Evolutionary conservation across 2,113 vertebrate species (phyloP), one percentile per base, ranked within the genome.

Genomic region (Pseudopipra pipra): DNA sequence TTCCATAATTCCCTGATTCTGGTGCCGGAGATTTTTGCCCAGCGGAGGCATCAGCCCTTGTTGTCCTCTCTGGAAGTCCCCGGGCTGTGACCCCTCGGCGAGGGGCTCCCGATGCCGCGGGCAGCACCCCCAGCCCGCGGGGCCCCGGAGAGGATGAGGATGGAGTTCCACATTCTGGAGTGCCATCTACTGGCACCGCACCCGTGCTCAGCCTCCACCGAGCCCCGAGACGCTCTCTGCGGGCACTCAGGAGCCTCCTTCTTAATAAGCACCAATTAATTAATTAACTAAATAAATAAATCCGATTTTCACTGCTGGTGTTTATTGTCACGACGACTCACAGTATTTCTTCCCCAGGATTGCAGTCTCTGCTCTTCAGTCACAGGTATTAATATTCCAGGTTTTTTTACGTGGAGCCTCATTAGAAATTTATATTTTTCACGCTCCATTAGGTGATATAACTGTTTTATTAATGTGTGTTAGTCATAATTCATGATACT

Each of bases 161-260:
- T 8, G 58, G 10, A 3, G 90, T 83, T 88, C 4, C n/a, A 5
- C 73, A 27, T 91, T 90, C 94, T 75, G 82, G 71, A 84, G 78
- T 78, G 96, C 96, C 96, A 96, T 59, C 96, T 96, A 9, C 94
- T n/a, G 96, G 96, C 94, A 44, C 65, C 35, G 37, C 49, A 54
- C 63, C 87, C 61, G 37, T 27, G 61, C 61, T 63, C 61, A 28
- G 37, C 61, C 37, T 20, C 17, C 61, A 41, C 25, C 39, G 61
- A 30, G 61, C 61, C 61, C 39, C 37, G 59, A 39, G 37, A 41
- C 61, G 21, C 61, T 9, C 39, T 9, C 62, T 8, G 3, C 17
- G 5, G 77, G 52, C 75, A 43, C 47, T 4, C 75, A 8, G n/a
- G n/a, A 49, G n/a, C 30, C n/a, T 68, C 30, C 47, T 27, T 22